Percentiles rank a stretch among this genome's conserved stretches.
Evolutionary conservation across 2,113 vertebrate species (phyloP).

Genomic region (Athene noctua): DNA sequence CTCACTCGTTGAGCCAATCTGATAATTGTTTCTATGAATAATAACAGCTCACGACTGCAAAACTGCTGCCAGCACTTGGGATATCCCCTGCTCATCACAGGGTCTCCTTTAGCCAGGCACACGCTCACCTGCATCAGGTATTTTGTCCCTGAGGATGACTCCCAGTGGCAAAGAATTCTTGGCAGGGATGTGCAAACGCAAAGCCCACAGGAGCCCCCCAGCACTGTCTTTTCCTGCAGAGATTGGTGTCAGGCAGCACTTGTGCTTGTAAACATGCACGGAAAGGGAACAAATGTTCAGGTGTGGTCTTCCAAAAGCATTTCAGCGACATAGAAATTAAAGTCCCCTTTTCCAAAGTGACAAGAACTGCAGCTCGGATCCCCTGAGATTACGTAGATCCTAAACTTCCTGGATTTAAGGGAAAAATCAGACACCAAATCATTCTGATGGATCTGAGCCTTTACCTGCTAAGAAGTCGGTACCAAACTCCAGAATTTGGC

Average conservation of each 20-base stretch:
- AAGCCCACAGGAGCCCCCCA: background rate
- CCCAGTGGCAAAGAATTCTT: background rate
- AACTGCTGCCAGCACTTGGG: background rate
- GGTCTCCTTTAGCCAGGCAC: background rate
- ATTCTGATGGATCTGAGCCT: background rate
- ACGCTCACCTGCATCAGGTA: background rate
- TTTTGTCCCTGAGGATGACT: background rate
- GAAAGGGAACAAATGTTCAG: background rate
- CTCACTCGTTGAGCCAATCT: background rate
- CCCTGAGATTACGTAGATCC: accelerated
- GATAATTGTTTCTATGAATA: background rate
- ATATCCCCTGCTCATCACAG: background rate
- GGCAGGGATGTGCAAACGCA: background rate
- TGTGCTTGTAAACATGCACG: accelerated
- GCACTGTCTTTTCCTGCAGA: background rate
- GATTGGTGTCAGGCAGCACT: background rate
- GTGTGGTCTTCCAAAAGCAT: background rate
- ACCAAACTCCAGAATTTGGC: background rate
- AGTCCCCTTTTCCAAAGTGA: background rate
- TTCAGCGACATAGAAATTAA: background rate
- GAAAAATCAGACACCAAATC: background rate
- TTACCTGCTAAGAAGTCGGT: background rate
- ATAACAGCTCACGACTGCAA: background rate
- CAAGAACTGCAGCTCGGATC: background rate
- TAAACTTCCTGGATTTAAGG: background rate